These are phyloP conservation scores for Andrena haemorrhoa DNA, from an alignment of 2,888 invertebrate genomes.

Conservation along the genomic window DNA sequence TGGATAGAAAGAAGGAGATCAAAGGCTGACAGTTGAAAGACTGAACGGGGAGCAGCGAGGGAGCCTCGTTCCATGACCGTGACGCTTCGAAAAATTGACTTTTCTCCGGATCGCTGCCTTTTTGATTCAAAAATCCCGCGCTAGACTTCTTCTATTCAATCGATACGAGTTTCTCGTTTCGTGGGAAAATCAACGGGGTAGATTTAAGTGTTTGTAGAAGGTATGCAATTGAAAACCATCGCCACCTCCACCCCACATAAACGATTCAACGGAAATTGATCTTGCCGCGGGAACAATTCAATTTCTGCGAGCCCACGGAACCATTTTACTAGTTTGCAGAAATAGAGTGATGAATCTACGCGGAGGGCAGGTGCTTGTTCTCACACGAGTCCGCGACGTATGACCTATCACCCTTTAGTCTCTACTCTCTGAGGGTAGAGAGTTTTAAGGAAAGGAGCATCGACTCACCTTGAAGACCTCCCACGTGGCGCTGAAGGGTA, in stretches of 20 bases:
- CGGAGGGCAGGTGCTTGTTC: no score
- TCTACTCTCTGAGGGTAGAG: no score
- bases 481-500: constrained; percentile 98
- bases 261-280: no score
- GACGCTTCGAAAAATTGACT: background rate
- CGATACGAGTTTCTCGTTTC: no score
- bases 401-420: no score
- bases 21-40: constrained; percentile 16
- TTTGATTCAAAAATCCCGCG: constrained; percentile 3
- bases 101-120: background rate
- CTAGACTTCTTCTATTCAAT: background rate
- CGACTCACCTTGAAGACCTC: constrained; percentile 93
- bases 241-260: no score
- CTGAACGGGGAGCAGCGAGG: background rate
- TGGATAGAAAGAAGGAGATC: constrained; percentile 13
- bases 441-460: background rate
- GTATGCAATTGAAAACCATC: no score
- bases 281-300: no score
- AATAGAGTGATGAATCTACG: no score
- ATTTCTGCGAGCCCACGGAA: no score
- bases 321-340: no score
- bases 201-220: background rate
- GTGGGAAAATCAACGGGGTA: background rate
- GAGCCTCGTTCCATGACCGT: background rate
- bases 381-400: no score